A percentile compares a stretch with the other conserved stretches of the same genome.
phyloP scores from a whole-genome alignment of 2,888 invertebrate genomes.

The Ypsolopha sequella region DNA sequence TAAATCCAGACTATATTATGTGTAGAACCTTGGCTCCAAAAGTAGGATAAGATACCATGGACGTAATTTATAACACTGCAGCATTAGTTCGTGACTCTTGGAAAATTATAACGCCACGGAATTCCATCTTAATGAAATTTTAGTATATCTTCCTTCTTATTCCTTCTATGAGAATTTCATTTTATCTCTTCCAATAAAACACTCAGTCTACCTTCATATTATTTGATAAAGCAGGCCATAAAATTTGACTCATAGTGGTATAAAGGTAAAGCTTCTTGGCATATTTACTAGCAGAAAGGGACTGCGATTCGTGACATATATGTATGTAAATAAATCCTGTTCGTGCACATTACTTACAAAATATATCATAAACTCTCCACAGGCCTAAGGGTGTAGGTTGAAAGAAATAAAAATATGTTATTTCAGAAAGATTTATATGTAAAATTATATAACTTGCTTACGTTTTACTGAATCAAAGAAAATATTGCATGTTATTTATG shows the following conservation, averaged over 20 bases:
- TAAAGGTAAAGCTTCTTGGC: conserved; percentile 1
- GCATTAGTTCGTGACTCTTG: not conserved
- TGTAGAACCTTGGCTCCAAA: too few species aligned
- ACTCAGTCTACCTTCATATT: not conserved
- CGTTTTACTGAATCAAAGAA: too few species aligned
- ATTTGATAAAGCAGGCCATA: not conserved
- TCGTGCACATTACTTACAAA: conserved; percentile 47
- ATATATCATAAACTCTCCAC: conserved; percentile 29
- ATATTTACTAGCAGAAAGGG: conserved; percentile 51
- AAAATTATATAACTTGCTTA: too few species aligned
- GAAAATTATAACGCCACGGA: not conserved
- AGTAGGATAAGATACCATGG: not conserved
- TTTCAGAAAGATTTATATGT: not conserved
- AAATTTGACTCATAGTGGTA: conserved; percentile 1
- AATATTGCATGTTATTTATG: not conserved
- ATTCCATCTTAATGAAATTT: not conserved
- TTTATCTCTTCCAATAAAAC: not conserved
- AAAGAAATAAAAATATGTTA: not conserved
- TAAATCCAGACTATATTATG: too few species aligned
- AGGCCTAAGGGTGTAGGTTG: not conserved
- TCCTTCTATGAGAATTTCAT: not conserved
- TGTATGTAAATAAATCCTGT: conserved; percentile 20
- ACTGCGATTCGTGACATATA: conserved; percentile 23
- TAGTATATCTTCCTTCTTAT: not conserved
- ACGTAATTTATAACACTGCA: conserved; percentile 1